phyloP scores from a whole-genome alignment of 1,140 invertebrate species.

The Ostrea denselamellosa region DNA sequence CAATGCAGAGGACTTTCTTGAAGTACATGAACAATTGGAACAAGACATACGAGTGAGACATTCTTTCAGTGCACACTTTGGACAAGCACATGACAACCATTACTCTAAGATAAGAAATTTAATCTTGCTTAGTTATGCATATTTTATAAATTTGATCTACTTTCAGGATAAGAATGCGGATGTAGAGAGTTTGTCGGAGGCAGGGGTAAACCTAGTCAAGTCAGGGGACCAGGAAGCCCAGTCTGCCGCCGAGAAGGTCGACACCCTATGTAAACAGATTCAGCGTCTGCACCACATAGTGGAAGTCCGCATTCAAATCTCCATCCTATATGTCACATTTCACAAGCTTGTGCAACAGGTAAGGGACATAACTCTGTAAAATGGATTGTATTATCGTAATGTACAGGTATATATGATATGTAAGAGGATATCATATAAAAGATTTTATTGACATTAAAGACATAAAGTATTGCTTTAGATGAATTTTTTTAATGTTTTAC shows the following conservation, averaged over 20 bases:
- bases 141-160: conserved; percentile 37
- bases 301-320: conserved; percentile 82
- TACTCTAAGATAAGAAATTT: no score
- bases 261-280: conserved; percentile 81
- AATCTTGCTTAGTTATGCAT: neutral
- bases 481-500: neutral
- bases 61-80: neutral
- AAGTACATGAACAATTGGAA: conserved; percentile 87
- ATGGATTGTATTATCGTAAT: no score
- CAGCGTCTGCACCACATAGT: conserved; percentile 83
- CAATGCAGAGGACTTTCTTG: conserved; percentile 87
- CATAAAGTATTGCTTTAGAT: no score
- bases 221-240: conserved; percentile 85
- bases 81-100: no score
- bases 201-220: conserved; percentile 84
- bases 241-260: conserved; percentile 73
- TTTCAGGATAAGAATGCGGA: conserved; percentile 85
- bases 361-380: conserved; percentile 42
- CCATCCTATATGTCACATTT: conserved; percentile 86
- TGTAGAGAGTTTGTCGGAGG: conserved; percentile 83
- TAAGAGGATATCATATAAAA: no score
- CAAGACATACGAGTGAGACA: conserved; percentile 85
- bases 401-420: no score
- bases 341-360: conserved; percentile 85
- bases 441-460: no score